phyloP scores from a whole-genome alignment of 2,888 invertebrate species.

The Leptopilina syphax region DNA sequence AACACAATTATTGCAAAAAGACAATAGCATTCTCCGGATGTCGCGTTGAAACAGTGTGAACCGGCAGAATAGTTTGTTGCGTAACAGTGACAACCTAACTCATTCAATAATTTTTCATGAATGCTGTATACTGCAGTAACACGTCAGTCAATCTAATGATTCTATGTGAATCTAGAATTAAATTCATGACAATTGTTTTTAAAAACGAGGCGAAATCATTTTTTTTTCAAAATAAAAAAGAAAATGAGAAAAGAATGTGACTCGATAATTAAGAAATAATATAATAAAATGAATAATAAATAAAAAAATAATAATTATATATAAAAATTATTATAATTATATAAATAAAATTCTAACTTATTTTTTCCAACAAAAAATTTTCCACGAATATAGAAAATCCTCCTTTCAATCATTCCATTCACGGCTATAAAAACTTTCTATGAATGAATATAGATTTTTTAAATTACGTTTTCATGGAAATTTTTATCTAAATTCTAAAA shows the following conservation, averaged over 20 bases:
- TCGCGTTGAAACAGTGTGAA: slow-evolving; percentile 54
- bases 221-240: not conserved
- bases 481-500: too few relatives aligned
- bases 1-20: slow-evolving; percentile 55
- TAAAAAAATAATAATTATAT: too few relatives aligned
- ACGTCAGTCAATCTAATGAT: slow-evolving; percentile 50
- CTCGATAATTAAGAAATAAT: not conserved
- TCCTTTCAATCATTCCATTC: too few relatives aligned
- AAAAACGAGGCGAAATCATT: slow-evolving; percentile 34
- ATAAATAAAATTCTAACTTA: too few relatives aligned
- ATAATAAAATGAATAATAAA: too few relatives aligned
- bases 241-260: not conserved
- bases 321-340: too few relatives aligned
- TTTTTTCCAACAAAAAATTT: too few relatives aligned
- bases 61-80: slow-evolving; percentile 51
- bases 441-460: too few relatives aligned
- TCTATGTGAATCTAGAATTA: slow-evolving; percentile 53
- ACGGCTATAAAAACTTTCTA: too few relatives aligned
- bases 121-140: slow-evolving; percentile 49
- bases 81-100: slow-evolving; percentile 58
- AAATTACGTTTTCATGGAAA: too few relatives aligned
- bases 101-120: slow-evolving; percentile 66
- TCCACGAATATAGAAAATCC: too few relatives aligned
- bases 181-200: slow-evolving; percentile 45
- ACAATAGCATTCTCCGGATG: slow-evolving; percentile 55